Evolutionary conservation across 2,888 invertebrate species (phyloP).

Genomic region (Ethmia dodecea): DNA sequence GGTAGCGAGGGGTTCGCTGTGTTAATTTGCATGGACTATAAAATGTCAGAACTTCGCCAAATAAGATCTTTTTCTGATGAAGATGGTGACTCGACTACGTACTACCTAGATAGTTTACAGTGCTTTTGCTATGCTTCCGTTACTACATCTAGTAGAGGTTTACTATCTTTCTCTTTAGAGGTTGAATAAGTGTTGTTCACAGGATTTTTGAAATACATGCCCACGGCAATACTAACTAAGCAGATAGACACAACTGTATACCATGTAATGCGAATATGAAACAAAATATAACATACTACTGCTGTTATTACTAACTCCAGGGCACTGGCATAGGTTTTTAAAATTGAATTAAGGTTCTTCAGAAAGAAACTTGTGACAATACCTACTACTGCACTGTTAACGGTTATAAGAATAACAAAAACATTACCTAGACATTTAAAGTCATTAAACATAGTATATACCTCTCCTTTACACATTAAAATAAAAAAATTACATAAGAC

Average conservation of each 20-base stretch:
- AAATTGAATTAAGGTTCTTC: conserved; percentile 94
- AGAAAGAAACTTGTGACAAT: conserved; percentile 96
- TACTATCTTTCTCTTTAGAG: conserved; percentile 33
- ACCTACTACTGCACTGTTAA: conserved; percentile 94
- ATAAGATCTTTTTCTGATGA: no score
- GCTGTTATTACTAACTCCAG: conserved; percentile 94
- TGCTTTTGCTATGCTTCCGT: conserved; percentile 19
- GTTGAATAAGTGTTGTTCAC: conserved; percentile 76
- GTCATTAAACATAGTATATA: conserved; percentile 77
- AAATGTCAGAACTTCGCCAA: no score
- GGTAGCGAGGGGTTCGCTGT: no score
- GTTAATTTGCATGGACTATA: no score
- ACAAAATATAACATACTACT: conserved; percentile 89
- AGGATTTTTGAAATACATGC: conserved; percentile 93
- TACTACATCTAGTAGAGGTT: conserved; percentile 45
- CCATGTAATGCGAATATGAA: conserved; percentile 89
- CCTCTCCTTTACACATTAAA: conserved; percentile 81
- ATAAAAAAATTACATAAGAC: conserved; percentile 92
- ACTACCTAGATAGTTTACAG: no score
- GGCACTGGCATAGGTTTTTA: conserved; percentile 97
- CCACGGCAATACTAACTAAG: conserved; percentile 89
- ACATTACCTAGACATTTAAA: conserved; percentile 79
- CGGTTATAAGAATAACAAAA: conserved; percentile 87
- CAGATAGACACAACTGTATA: conserved; percentile 89
- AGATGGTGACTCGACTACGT: neutral